A percentile compares a stretch with the other conserved stretches of the same genome.
phyloP scores from a whole-genome alignment of 2,797 vertebrate species.

The Zalophus californianus region DNA sequence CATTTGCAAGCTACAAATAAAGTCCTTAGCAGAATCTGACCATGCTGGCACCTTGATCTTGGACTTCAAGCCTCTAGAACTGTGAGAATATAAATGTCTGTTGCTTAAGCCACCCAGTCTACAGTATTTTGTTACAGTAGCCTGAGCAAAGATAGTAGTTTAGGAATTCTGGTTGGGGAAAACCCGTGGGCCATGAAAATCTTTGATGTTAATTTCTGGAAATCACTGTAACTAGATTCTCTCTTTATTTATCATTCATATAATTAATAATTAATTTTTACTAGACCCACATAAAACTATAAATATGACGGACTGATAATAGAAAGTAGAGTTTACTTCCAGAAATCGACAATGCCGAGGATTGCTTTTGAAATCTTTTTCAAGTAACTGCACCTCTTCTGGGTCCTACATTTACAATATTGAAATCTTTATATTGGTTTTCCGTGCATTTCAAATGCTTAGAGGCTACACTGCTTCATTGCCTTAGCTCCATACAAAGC shows the following conservation, averaged over 20 bases:
- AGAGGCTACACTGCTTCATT: constrained; percentile 58
- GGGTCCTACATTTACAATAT: constrained; percentile 53
- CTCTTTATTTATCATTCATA: not conserved
- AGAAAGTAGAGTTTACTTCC: constrained; percentile 63
- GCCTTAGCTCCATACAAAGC: constrained; percentile 71
- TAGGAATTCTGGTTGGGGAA: constrained; percentile 45
- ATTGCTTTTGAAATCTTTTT: constrained; percentile 67
- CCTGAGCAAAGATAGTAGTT: not conserved
- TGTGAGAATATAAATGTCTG: not conserved
- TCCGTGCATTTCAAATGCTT: constrained; percentile 69
- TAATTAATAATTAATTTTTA: constrained; percentile 79
- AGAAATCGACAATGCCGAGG: constrained; percentile 61
- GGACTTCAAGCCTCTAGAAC: not conserved
- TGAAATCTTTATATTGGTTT: constrained; percentile 50
- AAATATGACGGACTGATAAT: constrained; percentile 65
- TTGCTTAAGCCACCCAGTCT: not conserved
- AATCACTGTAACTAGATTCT: constrained; percentile 47
- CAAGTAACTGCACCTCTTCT: constrained; percentile 67
- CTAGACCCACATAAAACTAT: constrained; percentile 34
- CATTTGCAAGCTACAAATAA: not conserved
- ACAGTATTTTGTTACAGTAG: not conserved
- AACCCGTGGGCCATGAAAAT: not conserved
- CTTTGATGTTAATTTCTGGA: constrained; percentile 34
- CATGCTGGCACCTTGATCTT: not conserved
- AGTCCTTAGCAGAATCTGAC: not conserved